Evolutionary conservation across 2,113 vertebrate genomes (phyloP).

Genomic region (Oceanites oceanicus): DNA sequence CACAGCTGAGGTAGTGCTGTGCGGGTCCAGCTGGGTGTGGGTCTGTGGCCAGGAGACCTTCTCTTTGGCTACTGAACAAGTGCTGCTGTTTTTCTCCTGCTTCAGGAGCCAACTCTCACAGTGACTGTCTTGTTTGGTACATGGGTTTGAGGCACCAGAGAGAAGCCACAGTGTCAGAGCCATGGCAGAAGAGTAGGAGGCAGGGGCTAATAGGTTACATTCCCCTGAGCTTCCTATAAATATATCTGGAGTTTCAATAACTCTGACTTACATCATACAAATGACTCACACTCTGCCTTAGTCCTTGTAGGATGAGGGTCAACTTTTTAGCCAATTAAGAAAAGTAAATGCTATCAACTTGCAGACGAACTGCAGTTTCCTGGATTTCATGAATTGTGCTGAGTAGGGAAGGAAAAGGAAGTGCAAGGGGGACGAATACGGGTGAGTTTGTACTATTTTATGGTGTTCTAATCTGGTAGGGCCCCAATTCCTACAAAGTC

Average conservation of each 20-base stretch:
- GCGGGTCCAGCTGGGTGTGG: fast-evolving
- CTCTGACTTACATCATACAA: neutral
- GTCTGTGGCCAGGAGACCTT: neutral
- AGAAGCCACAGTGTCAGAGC: neutral
- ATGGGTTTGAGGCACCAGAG: neutral
- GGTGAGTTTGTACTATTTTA: neutral
- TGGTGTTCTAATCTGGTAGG: neutral
- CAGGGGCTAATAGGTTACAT: neutral
- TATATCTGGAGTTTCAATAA: neutral
- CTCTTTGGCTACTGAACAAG: neutral
- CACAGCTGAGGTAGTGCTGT: fast-evolving
- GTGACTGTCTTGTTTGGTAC: neutral
- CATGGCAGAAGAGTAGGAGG: neutral
- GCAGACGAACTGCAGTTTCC: neutral
- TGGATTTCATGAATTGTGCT: neutral
- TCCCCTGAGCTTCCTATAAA: neutral
- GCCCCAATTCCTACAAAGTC: neutral
- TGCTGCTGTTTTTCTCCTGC: neutral
- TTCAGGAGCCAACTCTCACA: neutral
- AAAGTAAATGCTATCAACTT: neutral
- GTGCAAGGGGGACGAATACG: neutral
- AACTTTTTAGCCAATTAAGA: constrained; percentile 2
- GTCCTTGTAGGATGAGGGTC: neutral
- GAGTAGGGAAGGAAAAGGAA: neutral
- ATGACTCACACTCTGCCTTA: neutral